Conservation (phyloP, 2,888 invertebrate genomes). For the Acronicta leporina region DNA sequence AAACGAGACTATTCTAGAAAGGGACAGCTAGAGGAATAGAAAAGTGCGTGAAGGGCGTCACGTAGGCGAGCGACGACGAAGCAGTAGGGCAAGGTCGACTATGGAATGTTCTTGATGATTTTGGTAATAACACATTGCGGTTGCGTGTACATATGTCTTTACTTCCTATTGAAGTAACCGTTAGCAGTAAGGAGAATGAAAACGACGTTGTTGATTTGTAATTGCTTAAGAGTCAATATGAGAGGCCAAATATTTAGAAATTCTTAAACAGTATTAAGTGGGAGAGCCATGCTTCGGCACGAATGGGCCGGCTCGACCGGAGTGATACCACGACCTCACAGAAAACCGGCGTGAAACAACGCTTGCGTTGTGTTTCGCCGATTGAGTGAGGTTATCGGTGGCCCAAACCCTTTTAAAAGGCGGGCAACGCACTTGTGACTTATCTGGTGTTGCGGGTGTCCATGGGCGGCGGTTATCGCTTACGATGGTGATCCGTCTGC, state of each 20-base stretch:
- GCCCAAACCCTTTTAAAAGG: no score
- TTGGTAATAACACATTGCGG: constrained; percentile 35
- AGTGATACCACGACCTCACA: no score
- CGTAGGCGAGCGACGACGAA: constrained; percentile 70
- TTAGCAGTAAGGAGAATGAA: constrained; percentile 6
- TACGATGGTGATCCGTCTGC: no score
- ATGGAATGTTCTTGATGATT: constrained; percentile 56
- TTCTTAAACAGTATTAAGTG: constrained; percentile 8
- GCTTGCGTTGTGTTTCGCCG: no score
- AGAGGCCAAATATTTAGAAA: constrained; percentile 6
- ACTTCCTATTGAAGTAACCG: constrained; percentile 19
- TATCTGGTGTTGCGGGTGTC: no score
- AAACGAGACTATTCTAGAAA: constrained; percentile 60
- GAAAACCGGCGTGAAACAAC: no score
- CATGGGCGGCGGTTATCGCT: no score
- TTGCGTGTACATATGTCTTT: constrained; percentile 32
- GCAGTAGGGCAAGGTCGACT: constrained; percentile 75
- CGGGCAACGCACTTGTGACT: no score
- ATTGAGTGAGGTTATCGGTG: no score
- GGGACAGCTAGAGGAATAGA: constrained; percentile 62
- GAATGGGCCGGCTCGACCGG: no score
- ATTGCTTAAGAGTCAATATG: constrained; percentile 10
- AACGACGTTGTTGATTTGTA: constrained; percentile 8
- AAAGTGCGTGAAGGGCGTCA: constrained; percentile 73
- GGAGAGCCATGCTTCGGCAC: no score